These are phyloP conservation scores for Rhagonycha lutea DNA, from an alignment of 2,888 invertebrate species.

Conservation along the genomic window DNA sequence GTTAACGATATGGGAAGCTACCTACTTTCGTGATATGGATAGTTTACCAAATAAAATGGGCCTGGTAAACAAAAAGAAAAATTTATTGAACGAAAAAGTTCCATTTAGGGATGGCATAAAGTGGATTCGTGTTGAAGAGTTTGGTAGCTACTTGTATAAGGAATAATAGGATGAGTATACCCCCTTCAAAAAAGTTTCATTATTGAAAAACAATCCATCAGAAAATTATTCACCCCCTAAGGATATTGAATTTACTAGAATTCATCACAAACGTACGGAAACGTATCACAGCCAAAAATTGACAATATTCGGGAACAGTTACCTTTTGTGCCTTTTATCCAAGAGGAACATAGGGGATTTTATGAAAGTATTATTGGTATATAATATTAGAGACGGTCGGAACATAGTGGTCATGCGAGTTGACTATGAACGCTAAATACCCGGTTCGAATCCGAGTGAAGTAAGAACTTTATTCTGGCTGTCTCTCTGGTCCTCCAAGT, in stretches of 20 bases:
- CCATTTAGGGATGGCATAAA: conserved; percentile 38
- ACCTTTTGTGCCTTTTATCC: conserved; percentile 10
- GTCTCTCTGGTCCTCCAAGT: no score
- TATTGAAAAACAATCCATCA: conserved; percentile 9
- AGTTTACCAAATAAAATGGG: no score
- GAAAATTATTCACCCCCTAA: not conserved
- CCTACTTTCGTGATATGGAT: no score
- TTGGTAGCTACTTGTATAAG: conserved; percentile 28
- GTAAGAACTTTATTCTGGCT: no score
- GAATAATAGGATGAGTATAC: conserved; percentile 13
- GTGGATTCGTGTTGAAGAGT: conserved; percentile 38
- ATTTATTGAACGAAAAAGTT: conserved; percentile 32
- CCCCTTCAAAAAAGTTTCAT: conserved; percentile 17
- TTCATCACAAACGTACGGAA: conserved; percentile 12
- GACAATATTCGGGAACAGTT: conserved; percentile 11
- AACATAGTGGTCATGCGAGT: no score
- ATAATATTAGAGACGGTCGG: no score
- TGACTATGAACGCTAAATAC: no score
- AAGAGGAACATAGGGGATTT: conserved; percentile 16
- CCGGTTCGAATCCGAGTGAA: no score
- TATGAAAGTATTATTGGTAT: conserved; percentile 13
- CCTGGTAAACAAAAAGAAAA: conserved; percentile 34
- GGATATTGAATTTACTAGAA: conserved; percentile 6
- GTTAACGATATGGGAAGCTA: no score
- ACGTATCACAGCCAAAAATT: conserved; percentile 9